phyloP scores from a whole-genome alignment of 2,797 vertebrate species.

The Tapera naevia region DNA sequence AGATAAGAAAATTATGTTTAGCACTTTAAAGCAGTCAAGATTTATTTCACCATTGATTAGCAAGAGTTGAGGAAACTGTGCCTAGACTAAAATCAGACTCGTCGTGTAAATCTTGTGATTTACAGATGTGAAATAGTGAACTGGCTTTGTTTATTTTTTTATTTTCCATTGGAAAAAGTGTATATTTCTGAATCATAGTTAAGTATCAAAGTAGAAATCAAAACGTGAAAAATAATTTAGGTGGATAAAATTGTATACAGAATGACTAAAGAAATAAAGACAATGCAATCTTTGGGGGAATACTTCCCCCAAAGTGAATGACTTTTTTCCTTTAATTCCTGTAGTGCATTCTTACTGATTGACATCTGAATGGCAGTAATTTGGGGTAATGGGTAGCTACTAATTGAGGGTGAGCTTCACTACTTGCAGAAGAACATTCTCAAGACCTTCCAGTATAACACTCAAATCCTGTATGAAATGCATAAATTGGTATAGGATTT shows the following conservation, averaged over 20 bases:
- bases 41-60: conserved; percentile 2
- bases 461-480: conserved; percentile 54
- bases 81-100: background rate
- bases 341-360: conserved; percentile 50
- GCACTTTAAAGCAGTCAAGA: background rate
- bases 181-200: background rate
- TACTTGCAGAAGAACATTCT: conserved; percentile 61
- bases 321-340: conserved; percentile 57
- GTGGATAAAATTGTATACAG: background rate
- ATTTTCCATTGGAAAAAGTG: background rate
- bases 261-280: conserved; percentile 34
- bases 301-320: conserved; percentile 41
- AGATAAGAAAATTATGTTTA: conserved; percentile 34
- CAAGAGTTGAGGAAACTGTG: background rate
- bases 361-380: conserved; percentile 63
- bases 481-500: conserved; percentile 64
- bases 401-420: conserved; percentile 68
- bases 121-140: background rate
- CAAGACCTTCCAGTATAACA: conserved; percentile 59
- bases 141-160: background rate
- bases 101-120: background rate
- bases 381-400: conserved; percentile 68
- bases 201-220: background rate
- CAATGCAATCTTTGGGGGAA: conserved; percentile 26
- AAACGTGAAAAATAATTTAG: background rate